phyloP scores from a whole-genome alignment of 2,797 vertebrate genomes.

The Lepilemur septentrionalis region DNA sequence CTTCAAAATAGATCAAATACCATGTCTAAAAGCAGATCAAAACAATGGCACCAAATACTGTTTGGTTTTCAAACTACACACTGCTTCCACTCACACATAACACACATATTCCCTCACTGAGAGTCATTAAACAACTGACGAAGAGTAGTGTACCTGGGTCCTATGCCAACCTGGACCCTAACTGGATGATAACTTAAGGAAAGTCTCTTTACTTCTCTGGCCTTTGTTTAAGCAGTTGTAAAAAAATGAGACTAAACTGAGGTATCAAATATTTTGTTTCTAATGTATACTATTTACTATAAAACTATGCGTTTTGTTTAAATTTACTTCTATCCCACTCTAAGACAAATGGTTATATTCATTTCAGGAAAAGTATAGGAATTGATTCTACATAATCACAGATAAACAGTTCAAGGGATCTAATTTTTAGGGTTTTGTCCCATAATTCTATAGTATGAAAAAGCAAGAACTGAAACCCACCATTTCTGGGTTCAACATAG shows the following conservation, averaged over 20 bases:
- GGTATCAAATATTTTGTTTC: not conserved
- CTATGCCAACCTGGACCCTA: not conserved
- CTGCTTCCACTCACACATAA: not conserved
- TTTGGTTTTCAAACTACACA: not conserved
- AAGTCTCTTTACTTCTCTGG: not conserved
- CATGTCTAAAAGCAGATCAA: not conserved
- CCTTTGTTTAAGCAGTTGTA: not conserved
- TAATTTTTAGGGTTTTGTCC: not conserved
- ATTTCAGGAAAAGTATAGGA: not conserved
- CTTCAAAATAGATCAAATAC: not conserved
- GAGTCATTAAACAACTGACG: not conserved
- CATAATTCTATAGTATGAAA: not conserved
- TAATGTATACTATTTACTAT: not conserved
- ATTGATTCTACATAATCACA: not conserved
- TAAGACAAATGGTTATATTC: not conserved
- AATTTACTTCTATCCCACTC: not conserved
- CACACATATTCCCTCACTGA: not conserved
- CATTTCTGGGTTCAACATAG: not conserved
- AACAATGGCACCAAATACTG: not conserved
- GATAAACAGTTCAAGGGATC: not conserved
- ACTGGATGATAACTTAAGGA: not conserved
- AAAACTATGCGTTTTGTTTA: not conserved
- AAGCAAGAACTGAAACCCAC: not conserved
- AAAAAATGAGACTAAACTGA: not conserved
- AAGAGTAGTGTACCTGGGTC: not conserved